Percentiles rank a stretch among this genome's conserved stretches.
These are phyloP conservation scores for Coenobita brevimanus DNA, from an alignment of 1,140 invertebrate genomes.

Conservation along the genomic window DNA sequence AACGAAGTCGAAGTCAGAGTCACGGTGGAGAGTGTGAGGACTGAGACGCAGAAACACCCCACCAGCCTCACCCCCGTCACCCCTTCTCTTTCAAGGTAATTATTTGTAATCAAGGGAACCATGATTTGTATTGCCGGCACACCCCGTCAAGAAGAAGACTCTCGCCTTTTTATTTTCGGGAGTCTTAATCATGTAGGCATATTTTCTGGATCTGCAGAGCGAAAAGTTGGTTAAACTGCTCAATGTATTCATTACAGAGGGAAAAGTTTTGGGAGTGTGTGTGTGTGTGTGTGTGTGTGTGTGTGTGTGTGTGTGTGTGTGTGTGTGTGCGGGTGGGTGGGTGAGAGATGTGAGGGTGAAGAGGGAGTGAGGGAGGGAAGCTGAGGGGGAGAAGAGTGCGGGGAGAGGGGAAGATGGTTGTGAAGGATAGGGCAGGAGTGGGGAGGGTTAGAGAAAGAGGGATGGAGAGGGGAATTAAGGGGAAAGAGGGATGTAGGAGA, in stretches of 20 bases:
- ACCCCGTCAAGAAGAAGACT: constrained; percentile 39
- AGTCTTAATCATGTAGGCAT: constrained; percentile 65
- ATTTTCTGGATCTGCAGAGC: constrained; percentile 63
- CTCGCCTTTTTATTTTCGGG: constrained; percentile 40
- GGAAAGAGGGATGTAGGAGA: no score
- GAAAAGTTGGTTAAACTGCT: constrained; percentile 65
- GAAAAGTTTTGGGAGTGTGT: constrained; percentile 41
- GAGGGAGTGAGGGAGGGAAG: no score
- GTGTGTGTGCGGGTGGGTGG: no score
- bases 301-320: no score
- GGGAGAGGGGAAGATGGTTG: no score
- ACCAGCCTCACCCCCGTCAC: neutral
- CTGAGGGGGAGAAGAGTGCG: no score
- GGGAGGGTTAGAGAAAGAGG: no score
- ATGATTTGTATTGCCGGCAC: constrained; percentile 64
- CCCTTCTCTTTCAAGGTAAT: constrained; percentile 56
- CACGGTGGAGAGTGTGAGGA: neutral
- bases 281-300: no score
- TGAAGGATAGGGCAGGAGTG: no score
- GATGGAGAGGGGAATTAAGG: no score
- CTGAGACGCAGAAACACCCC: neutral
- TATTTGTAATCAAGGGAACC: constrained; percentile 62
- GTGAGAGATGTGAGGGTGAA: no score
- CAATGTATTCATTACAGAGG: constrained; percentile 65
- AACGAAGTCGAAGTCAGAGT: constrained; percentile 22